Conservation (phyloP, 1,140 invertebrate species). For the Bombus turneri region DNA sequence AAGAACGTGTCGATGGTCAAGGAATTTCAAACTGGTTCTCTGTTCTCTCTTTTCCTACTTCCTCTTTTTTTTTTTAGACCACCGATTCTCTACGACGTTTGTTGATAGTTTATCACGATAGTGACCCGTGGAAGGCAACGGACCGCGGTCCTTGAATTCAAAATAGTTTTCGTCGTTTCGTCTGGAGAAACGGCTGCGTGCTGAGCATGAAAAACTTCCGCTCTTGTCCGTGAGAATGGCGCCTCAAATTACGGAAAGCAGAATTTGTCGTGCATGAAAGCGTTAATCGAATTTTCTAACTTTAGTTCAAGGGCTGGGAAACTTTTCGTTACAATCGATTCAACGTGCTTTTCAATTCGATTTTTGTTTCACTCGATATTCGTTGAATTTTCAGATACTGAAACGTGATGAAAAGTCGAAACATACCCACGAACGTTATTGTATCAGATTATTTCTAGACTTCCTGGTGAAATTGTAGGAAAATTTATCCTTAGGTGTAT, state of each 20-base stretch:
- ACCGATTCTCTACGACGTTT: conserved; percentile 19
- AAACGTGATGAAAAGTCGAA: not conserved
- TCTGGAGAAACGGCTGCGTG: conserved; percentile 51
- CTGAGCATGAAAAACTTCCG: conserved; percentile 61
- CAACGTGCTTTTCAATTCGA: not conserved
- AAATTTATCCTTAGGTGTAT: not conserved
- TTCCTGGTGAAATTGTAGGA: not conserved
- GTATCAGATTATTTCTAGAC: not conserved
- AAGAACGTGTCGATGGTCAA: conserved; percentile 11
- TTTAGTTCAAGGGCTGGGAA: not conserved
- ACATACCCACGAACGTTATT: not conserved
- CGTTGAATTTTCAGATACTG: not conserved
- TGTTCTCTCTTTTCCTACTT: not conserved
- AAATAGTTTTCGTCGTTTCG: conserved; percentile 55
- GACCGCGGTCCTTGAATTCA: conserved; percentile 63
- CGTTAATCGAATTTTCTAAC: conserved; percentile 32
- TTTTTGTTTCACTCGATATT: not conserved
- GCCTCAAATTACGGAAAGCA: conserved; percentile 26
- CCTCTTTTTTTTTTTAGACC: not conserved
- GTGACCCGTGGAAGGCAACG: conserved; percentile 48
- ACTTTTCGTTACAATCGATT: not conserved
- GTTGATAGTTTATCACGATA: conserved; percentile 60
- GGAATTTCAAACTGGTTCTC: conserved; percentile 22
- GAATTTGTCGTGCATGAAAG: conserved; percentile 1
- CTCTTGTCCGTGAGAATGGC: conserved; percentile 35